Evolutionary conservation across 1,140 invertebrate genomes (phyloP), one percentile per base, ranked within the genome.

Genomic region (Bombus confusus): DNA sequence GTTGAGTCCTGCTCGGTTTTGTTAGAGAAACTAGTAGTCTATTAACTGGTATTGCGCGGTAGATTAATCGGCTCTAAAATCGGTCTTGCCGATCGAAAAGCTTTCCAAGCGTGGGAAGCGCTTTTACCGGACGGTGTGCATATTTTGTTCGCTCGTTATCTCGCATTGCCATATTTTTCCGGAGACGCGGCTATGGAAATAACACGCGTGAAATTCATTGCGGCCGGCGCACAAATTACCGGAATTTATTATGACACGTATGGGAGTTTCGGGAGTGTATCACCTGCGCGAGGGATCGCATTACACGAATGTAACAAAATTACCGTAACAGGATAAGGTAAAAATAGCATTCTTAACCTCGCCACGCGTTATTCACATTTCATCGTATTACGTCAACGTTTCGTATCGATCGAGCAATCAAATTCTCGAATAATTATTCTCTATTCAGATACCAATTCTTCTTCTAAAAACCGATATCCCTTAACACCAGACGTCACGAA

Each of bases 141-240:
- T 68, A 83, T 83, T 83, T 83, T 57, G 71, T 37, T 69, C n/a
- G 37, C 47, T 69, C 47, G 82, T 78, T 78, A 83, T 83, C 82
- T 83, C 34, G 5, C 64, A 3, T 34, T 10, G 43, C n/a, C 37
- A 59, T 83, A 83, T 57, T 78, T 83, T 78, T 39, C 64, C 64
- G n/a, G 62, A 13, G 22, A 57, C 73, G 12, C 43, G 62, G 13
- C 64, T 59, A 78, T 43, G 74, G 82, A 83, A 69, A 78, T 83
- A 83, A 83, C 82, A 59, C 47, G 52, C 43, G 34, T 52, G 64
- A 83, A 83, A 83, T 83, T 83, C 74, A 83, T 83, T 83, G 82
- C 47, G 74, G 64, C 64, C 12, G 64, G 62, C 47, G 62, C 64
- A 69, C 64, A 52, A 68, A 83, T 83, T 78, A 78, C 82, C 39